Evolutionary conservation across 2,113 vertebrate genomes (phyloP).

Genomic region (Mus musculus): DNA sequence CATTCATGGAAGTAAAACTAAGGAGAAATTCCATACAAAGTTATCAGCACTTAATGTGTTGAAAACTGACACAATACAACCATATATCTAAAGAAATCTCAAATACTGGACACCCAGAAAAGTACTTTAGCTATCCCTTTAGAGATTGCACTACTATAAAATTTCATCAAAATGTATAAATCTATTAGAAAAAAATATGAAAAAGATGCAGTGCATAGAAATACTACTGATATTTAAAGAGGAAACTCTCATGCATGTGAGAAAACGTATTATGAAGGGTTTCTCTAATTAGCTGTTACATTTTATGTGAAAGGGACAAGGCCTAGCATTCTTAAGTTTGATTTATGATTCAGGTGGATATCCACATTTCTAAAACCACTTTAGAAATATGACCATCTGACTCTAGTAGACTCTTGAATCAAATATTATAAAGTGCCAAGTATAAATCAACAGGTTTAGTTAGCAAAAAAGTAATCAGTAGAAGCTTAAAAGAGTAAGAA

Average conservation of each 20-base stretch:
- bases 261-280: background rate
- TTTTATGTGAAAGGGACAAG: background rate
- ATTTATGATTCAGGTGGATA: background rate
- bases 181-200: background rate
- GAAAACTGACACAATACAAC: background rate
- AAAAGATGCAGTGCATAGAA: background rate
- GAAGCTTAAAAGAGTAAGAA: background rate
- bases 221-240: background rate
- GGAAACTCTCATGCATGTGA: background rate
- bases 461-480: background rate
- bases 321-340: background rate
- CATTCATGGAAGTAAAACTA: background rate
- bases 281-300: background rate
- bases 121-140: background rate
- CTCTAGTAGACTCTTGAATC: background rate
- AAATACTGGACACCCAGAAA: background rate
- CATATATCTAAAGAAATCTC: background rate
- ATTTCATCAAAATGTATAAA: background rate
- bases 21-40: background rate
- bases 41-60: background rate
- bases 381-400: background rate
- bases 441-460: constrained; percentile 22
- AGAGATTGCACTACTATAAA: background rate
- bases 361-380: background rate
- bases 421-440: background rate